Evolutionary conservation across 2,888 invertebrate genomes (phyloP), one percentile per base, ranked within the genome.

Genomic region (Agrenia bidenticulata): DNA sequence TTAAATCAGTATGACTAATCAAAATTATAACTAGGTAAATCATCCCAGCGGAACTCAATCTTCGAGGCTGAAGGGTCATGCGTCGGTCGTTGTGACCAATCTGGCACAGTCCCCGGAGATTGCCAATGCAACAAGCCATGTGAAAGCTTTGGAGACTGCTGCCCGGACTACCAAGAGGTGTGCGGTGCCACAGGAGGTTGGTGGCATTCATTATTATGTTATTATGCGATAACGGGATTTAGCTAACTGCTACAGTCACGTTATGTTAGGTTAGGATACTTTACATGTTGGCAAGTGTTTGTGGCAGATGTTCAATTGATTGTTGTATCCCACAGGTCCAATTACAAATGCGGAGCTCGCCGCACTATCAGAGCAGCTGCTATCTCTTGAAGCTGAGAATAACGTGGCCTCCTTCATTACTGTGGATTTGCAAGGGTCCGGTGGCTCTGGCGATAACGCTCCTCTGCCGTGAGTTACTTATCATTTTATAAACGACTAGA

Each of bases 391-490:
- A 77, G 51, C 24, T 0, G 80, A 79, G 0, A 90, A 89, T 79
- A 90, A 89, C 79, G 88, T 88, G 45, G 85, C 87, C 9, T 85
- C 81, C 77, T 84, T 85, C 73, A 82, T 90, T 13, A 85, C 84
- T 0, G 77, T 91, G 1, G 88, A 90, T 79, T 82, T 87, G 64
- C 92, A 92, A 81, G 88, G 87, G 69, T 85, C 89, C 4, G 84
- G 84, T 54, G 87, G 87, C n/a, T 81, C 81, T 60, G 83, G 81
- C 15, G 92, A 92, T 78, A 86, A 87, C 79, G 90, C 92, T 5
- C 86, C 90, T 27, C 80, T 83, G 73, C 87, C 89, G 91, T 92
- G 83, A 86, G 88, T 82, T n/a, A n/a, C n/a, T n/a, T n/a, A n/a
- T n/a, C n/a, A n/a, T n/a, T n/a, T n/a, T n/a, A n/a, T n/a, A n/a